These are phyloP conservation scores for Drosophila prosaltans DNA, from an alignment of 1,140 invertebrate species.

Conservation along the genomic window DNA sequence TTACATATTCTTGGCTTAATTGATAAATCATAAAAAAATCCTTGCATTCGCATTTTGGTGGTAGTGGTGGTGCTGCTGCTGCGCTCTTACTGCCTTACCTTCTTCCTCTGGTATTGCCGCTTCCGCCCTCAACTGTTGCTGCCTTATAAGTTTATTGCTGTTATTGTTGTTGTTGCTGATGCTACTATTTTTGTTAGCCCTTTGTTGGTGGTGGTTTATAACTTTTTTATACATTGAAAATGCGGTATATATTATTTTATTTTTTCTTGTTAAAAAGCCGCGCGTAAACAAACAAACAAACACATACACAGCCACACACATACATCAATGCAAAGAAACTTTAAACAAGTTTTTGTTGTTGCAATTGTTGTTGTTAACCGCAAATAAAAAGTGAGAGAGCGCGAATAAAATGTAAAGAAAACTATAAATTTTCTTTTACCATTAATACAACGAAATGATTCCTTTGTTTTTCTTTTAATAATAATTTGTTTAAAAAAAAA, in stretches of 20 bases:
- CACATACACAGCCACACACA: slow-evolving; percentile 40
- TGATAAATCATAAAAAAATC: slow-evolving; percentile 10
- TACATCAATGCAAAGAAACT: slow-evolving; percentile 11
- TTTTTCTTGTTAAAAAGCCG: slow-evolving; percentile 40
- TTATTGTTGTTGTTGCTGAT: slow-evolving; percentile 16
- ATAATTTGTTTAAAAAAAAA: background rate
- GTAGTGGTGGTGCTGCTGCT: too few relatives aligned
- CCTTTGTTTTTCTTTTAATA: background rate
- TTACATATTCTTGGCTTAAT: slow-evolving; percentile 18
- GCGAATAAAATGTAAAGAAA: background rate
- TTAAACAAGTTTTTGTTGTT: slow-evolving; percentile 12
- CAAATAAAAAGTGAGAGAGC: background rate
- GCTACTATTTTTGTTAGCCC: slow-evolving; percentile 10
- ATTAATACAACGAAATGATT: background rate
- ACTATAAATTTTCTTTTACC: background rate
- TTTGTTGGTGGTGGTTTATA: slow-evolving; percentile 6
- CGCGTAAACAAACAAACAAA: slow-evolving; percentile 54
- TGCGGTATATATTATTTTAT: slow-evolving; percentile 19
- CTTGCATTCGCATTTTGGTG: background rate
- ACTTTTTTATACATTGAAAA: slow-evolving; percentile 8
- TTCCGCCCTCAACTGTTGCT: slow-evolving; percentile 53
- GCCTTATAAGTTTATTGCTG: slow-evolving; percentile 40
- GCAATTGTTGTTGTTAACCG: slow-evolving; percentile 12
- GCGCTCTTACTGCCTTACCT: slow-evolving; percentile 36
- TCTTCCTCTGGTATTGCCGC: slow-evolving; percentile 49